Conservation (phyloP, 2,113 vertebrate genomes). For the Numenius arquata region DNA sequence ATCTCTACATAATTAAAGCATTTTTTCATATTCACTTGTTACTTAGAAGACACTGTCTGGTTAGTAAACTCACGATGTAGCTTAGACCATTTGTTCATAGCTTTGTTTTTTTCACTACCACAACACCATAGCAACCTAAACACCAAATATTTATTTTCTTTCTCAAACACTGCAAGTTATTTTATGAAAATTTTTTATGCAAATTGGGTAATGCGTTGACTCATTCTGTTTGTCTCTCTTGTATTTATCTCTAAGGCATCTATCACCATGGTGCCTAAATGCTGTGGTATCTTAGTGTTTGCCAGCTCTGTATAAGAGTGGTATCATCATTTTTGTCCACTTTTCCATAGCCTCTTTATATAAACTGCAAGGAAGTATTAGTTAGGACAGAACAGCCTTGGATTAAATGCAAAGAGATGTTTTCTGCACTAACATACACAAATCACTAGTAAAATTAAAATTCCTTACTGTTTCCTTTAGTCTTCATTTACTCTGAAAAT, state of each 20-base stretch:
- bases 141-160: slow-evolving; percentile 50
- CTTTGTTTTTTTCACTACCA: neutral
- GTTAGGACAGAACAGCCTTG: neutral
- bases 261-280: slow-evolving; percentile 42
- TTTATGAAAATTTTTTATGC: slow-evolving; percentile 44
- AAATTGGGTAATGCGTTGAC: neutral
- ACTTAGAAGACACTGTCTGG: neutral
- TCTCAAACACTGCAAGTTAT: slow-evolving; percentile 24
- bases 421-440: neutral
- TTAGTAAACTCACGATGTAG: neutral
- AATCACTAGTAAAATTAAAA: neutral
- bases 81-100: neutral
- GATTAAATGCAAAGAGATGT: neutral
- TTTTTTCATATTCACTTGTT: slow-evolving; percentile 4
- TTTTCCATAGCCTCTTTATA: neutral
- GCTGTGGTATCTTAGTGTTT: neutral
- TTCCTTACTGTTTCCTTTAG: neutral
- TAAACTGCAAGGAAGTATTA: neutral
- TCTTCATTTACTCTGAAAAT: neutral
- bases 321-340: neutral
- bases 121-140: slow-evolving; percentile 38
- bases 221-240: slow-evolving; percentile 50
- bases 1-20: neutral
- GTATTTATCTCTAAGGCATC: slow-evolving; percentile 23
- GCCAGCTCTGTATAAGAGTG: neutral